These are phyloP conservation scores for Auanema freiburgensis DNA, from an alignment of 2,888 invertebrate genomes.

Conservation along the genomic window DNA sequence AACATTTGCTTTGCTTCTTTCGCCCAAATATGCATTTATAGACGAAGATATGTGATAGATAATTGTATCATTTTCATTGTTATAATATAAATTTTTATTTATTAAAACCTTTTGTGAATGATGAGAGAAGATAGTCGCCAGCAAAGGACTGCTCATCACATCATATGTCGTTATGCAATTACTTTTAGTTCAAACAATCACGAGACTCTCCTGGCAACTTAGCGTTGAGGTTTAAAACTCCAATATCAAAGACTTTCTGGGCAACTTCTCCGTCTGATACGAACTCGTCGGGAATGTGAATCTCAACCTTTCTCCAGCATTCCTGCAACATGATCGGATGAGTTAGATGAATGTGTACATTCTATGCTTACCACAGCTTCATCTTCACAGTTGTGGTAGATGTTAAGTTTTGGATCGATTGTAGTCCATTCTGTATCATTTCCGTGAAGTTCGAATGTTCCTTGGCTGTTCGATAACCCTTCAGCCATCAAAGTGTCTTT, in stretches of 20 bases:
- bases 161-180: too few species aligned
- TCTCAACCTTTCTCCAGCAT: constrained; percentile 55
- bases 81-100: too few species aligned
- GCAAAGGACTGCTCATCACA: too few species aligned
- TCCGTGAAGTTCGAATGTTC: constrained; percentile 48
- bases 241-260: constrained; percentile 52
- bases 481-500: constrained; percentile 56
- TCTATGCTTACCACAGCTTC: constrained; percentile 28
- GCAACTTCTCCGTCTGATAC: constrained; percentile 47
- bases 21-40: too few species aligned
- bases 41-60: too few species aligned
- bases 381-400: constrained; percentile 59
- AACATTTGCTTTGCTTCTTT: too few species aligned
- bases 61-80: too few species aligned
- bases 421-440: constrained; percentile 40
- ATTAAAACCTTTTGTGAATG: too few species aligned
- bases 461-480: constrained; percentile 44
- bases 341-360: neutral
- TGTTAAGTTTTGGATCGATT: constrained; percentile 53
- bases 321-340: constrained; percentile 35
- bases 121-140: too few species aligned
- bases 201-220: constrained; percentile 55
- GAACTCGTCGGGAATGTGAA: constrained; percentile 51
- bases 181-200: constrained; percentile 51
- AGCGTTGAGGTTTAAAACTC: constrained; percentile 53